Evolutionary conservation across 2,113 vertebrate species (phyloP).

Genomic region (Semicossyphus pulcher): DNA sequence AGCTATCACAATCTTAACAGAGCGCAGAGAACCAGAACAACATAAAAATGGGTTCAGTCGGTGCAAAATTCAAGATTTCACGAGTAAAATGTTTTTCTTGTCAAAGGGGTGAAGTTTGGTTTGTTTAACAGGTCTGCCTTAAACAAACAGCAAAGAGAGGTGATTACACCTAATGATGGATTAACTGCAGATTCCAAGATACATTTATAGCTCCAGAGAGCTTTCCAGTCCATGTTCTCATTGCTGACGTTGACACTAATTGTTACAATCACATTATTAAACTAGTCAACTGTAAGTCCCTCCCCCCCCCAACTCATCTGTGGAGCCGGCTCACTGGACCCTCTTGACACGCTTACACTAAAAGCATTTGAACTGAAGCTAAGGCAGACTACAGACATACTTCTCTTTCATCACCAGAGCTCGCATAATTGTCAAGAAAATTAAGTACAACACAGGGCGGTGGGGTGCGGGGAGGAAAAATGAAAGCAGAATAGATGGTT

Average conservation of each 20-base stretch:
- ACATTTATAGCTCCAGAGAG: constrained; percentile 14
- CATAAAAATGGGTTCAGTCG: constrained; percentile 29
- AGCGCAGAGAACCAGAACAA: constrained; percentile 59
- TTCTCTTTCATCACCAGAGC: constrained; percentile 60
- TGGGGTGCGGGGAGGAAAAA: constrained; percentile 52
- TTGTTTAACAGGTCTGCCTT: constrained; percentile 49
- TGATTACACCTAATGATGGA: constrained; percentile 60
- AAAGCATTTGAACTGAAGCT: constrained; percentile 60
- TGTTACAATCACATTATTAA: constrained; percentile 72
- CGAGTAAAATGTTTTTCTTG: constrained; percentile 46
- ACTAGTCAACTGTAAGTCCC: constrained; percentile 72
- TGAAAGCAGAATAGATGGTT: constrained; percentile 66
- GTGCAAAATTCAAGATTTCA: constrained; percentile 18
- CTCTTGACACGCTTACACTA: constrained; percentile 39
- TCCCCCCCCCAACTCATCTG: constrained; percentile 21
- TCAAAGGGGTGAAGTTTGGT: constrained; percentile 27
- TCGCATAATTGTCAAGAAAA: constrained; percentile 66
- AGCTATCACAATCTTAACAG: constrained; percentile 52
- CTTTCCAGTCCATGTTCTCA: constrained; percentile 30
- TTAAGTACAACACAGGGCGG: constrained; percentile 39
- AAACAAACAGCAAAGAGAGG: constrained; percentile 39
- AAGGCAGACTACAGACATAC: constrained; percentile 50
- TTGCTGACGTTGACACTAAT: constrained; percentile 67
- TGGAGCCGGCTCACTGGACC: constrained; percentile 42
- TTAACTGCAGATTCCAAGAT: constrained; percentile 35